Evolutionary conservation across 2,797 vertebrate species (phyloP).

Genomic region (Sternarchorhynchus goeldii): DNA sequence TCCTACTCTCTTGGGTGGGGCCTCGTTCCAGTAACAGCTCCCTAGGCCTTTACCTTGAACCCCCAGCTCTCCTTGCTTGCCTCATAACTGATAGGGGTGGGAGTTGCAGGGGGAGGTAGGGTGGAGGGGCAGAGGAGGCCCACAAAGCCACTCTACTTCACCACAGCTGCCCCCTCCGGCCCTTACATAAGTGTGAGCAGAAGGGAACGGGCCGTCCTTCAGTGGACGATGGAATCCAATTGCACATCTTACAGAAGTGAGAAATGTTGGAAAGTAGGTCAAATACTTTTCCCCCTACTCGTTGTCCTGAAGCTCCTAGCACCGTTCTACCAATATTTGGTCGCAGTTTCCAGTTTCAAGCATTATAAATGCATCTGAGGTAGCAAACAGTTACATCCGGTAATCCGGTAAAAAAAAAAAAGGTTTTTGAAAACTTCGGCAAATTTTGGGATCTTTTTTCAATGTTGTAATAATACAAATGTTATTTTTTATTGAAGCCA

Average conservation of each 20-base stretch:
- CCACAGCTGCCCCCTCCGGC: slow-evolving; percentile 8
- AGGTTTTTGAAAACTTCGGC: slow-evolving; percentile 44
- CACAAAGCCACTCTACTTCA: slow-evolving; percentile 26
- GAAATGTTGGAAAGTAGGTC: slow-evolving; percentile 73
- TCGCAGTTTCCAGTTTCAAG: slow-evolving; percentile 62
- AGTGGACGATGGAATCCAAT: slow-evolving; percentile 53
- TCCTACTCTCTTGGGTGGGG: slow-evolving; percentile 1
- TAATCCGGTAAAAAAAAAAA: slow-evolving; percentile 46
- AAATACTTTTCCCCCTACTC: slow-evolving; percentile 64
- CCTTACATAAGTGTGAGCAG: slow-evolving; percentile 19
- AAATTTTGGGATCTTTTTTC: slow-evolving; percentile 52
- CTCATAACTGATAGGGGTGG: slow-evolving; percentile 27
- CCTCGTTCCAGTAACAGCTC: slow-evolving; percentile 33
- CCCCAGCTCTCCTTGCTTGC: slow-evolving; percentile 25
- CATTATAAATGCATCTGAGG: slow-evolving; percentile 59
- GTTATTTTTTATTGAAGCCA: slow-evolving; percentile 50
- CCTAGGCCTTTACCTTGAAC: slow-evolving; percentile 4
- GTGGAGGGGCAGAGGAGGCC: slow-evolving; percentile 14
- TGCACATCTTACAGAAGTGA: slow-evolving; percentile 65
- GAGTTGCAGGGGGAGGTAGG: no score
- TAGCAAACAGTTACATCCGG: slow-evolving; percentile 62
- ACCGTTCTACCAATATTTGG: slow-evolving; percentile 52
- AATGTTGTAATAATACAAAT: slow-evolving; percentile 46
- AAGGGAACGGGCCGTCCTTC: slow-evolving; percentile 46
- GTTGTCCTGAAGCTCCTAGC: slow-evolving; percentile 51